Evolutionary conservation across 2,113 vertebrate genomes (phyloP).

Genomic region (Labrus mixtus): DNA sequence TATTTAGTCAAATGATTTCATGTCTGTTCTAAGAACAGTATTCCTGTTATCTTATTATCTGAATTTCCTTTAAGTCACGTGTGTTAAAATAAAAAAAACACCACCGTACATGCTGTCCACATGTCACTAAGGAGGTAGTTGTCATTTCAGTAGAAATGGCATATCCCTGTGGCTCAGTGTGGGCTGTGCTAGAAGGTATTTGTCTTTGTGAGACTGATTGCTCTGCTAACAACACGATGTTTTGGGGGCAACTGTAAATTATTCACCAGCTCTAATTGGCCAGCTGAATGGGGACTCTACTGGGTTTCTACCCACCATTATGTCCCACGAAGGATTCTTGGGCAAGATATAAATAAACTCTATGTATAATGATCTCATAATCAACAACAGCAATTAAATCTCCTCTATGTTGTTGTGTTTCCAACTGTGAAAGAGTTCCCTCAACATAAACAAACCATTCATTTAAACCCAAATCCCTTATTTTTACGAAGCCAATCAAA

Average conservation of each 20-base stretch:
- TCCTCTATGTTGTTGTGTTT: neutral
- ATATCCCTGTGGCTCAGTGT: neutral
- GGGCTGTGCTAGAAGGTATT: conserved; percentile 4
- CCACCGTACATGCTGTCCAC: neutral
- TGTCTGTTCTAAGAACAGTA: neutral
- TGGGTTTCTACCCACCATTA: conserved; percentile 45
- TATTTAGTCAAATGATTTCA: conserved; percentile 18
- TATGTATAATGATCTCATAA: conserved; percentile 4
- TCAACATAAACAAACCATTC: neutral
- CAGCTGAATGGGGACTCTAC: conserved; percentile 54
- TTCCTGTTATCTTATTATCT: no score
- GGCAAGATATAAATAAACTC: conserved; percentile 7
- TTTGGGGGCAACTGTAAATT: conserved; percentile 71
- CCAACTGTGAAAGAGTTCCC: neutral
- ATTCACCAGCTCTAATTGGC: conserved; percentile 75
- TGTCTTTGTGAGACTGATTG: conserved; percentile 41
- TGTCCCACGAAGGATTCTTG: conserved; percentile 11
- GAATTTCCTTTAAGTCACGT: no score
- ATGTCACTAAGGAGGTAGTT: neutral
- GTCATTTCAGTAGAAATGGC: conserved; percentile 9
- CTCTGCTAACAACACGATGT: conserved; percentile 43
- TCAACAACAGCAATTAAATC: neutral
- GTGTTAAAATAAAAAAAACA: conserved; percentile 5
- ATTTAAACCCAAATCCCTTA: no score
- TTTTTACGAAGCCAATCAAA: no score